Percentiles rank a stretch among this genome's conserved stretches.
These are phyloP conservation scores for Serranus cabrilla DNA, from an alignment of 2,797 vertebrate species.

Conservation along the genomic window DNA sequence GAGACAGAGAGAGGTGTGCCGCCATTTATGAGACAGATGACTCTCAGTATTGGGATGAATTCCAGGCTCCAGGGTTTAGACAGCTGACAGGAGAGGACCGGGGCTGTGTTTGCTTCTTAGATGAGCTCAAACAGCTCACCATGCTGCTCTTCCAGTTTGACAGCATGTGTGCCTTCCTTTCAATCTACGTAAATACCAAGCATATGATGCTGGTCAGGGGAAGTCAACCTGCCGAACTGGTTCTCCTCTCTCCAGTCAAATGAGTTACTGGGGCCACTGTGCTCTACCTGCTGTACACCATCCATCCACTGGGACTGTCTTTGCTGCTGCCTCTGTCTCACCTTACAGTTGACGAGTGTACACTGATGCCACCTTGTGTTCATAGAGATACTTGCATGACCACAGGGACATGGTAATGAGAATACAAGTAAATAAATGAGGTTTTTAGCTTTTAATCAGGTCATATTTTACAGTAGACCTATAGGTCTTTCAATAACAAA, in stretches of 20 bases:
- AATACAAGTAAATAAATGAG: neutral
- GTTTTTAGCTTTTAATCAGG: neutral
- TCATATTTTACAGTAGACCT: neutral
- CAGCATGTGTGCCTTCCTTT: conserved; percentile 38
- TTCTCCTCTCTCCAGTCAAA: conserved; percentile 37
- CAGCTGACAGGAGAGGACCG: neutral
- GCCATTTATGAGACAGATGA: conserved; percentile 24
- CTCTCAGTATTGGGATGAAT: conserved; percentile 1
- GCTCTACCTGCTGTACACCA: conserved; percentile 15
- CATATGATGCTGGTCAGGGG: conserved; percentile 25
- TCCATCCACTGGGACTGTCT: conserved; percentile 1
- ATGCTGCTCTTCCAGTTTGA: conserved; percentile 63
- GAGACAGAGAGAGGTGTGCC: conserved; percentile 36
- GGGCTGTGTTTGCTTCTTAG: conserved; percentile 46
- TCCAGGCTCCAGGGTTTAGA: conserved; percentile 17
- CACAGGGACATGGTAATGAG: neutral
- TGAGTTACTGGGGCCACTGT: conserved; percentile 15
- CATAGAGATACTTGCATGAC: neutral
- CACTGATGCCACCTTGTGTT: conserved; percentile 69
- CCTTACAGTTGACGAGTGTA: neutral
- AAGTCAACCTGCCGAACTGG: conserved; percentile 63
- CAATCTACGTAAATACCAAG: conserved; percentile 26
- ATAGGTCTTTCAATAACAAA: too few relatives aligned
- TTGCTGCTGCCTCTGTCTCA: neutral
- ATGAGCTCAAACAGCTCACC: conserved; percentile 31